Base-by-base conservation (phyloP, 2,888 invertebrate genomes). In the Stenolophus ochropezus region DNA sequence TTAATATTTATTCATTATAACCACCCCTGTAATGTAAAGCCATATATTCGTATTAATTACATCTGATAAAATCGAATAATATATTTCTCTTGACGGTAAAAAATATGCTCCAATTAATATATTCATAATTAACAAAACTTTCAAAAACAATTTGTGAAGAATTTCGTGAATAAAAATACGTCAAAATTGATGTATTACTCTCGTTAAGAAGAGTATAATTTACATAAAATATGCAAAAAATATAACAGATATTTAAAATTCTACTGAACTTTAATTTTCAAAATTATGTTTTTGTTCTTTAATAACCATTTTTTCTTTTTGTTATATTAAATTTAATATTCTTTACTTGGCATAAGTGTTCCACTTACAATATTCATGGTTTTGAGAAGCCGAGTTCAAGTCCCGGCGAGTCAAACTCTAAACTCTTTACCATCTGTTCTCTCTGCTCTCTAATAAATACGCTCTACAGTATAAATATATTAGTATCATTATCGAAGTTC, bases 61-160 rank as follows among this genome's bases (percentile, higher is more conserved):
- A 11, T 61, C 21, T 2, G 61, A 61, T 61, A 61, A 61, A 61
- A 61, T 61, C 61, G 61, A 25, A n/a, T 23, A 61, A 61, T 61
- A 61, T 61, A 25, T 61, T 23, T 61, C n/a, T 14, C 23, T 23
- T 61, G 61, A 61, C 61, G 23, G 23, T 61, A 25, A 61, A 61
- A 23, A 25, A 61, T 61, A 61, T 14, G 25, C 21, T 4, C 25
- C 61, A 61, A 61, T 61, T 61, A 61, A 61, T 61, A 61, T 61
- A 61, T 25, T 23, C 61, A 61, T 61, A 61, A 61, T 61, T 61
- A 61, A 61, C 61, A 25, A 25, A 61, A 61, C 61, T 61, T 61
- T 61, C 61, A 61, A 21, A 61, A 61, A 11, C 61, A 61, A 25
- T 61, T 61, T 61, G 5, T 23, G 23, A 61, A 5, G n/a, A 11